Base-by-base conservation (phyloP, 2,113 vertebrate genomes). In the Paramisgurnus dabryanus region DNA sequence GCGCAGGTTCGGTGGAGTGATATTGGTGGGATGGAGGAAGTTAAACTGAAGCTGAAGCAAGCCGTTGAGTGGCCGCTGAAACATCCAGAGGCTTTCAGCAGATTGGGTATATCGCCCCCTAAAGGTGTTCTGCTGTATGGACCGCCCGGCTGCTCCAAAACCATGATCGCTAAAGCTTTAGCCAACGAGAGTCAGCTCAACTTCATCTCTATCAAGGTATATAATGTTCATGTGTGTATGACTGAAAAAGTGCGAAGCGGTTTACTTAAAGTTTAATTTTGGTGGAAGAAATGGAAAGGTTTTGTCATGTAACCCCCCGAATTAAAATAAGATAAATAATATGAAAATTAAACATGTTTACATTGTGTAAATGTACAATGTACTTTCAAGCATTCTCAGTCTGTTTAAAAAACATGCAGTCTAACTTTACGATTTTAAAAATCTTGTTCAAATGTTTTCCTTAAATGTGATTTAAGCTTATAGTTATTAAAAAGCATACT, bases 131-230 rank as follows among this genome's bases (percentile, higher is more conserved):
- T 99, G 34, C 94, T 99, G 7, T 99, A 98, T 0, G 98, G 98
- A 4, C 98, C 97, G 6, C 97, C 97, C 0, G 97, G 97, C n/a
- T 99, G 97, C 90, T 99, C 96, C 41, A 99, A 99, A 89, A 99
- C 98, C 73, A 96, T 98, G 96, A 96, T 98, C 43, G 98, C 97
- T 43, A 98, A 99, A 88, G 98, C 98, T 22, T 87, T 99, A 85
- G 97, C 98, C 71, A 95, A 92, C 80, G 97, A 99, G 88, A 99
- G 97, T 60, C 94, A 95, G 0, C 94, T 99, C 85, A 99, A 99
- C 89, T 99, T 99, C 82, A 87, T 99, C 50, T 94, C 96, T 67
- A 88, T 99, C 67, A 99, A 99, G 95, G 98, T 99, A 88, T 75
- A 49, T 3, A 5, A 57, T 17, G 13, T 2, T 8, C 13, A 2